Evolutionary conservation across 2,113 vertebrate genomes (phyloP).

Genomic region (Benitochromis conjunctus): DNA sequence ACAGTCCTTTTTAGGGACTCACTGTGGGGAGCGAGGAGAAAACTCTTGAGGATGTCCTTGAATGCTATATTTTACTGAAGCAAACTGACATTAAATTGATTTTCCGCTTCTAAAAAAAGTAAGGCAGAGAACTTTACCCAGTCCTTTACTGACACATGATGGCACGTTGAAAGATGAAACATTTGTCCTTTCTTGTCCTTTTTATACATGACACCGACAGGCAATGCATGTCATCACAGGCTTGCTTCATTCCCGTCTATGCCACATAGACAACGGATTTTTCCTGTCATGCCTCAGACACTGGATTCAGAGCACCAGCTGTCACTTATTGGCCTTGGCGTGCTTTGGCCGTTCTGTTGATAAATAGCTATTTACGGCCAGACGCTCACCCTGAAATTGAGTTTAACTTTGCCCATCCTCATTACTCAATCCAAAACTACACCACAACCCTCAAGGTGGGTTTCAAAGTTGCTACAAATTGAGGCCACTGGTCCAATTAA

Average conservation of each 20-base stretch:
- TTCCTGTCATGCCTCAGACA: background rate
- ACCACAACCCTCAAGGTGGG: constrained; percentile 3
- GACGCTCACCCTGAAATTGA: constrained; percentile 48
- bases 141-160: background rate
- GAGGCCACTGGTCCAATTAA: constrained; percentile 55
- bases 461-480: constrained; percentile 42
- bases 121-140: background rate
- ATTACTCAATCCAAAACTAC: constrained; percentile 19
- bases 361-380: constrained; percentile 57
- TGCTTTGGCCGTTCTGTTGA: constrained; percentile 15
- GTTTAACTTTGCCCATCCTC: constrained; percentile 41
- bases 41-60: background rate
- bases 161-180: background rate
- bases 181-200: background rate
- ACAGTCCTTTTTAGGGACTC: background rate
- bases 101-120: background rate
- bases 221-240: background rate
- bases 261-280: background rate
- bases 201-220: background rate
- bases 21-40: background rate
- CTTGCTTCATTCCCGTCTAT: background rate
- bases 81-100: background rate
- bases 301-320: constrained; percentile 45
- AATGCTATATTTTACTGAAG: background rate
- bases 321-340: constrained; percentile 39